Percentiles rank a stretch among this genome's conserved stretches.
These are phyloP conservation scores for Chrysina gloriosa DNA, from an alignment of 2,888 invertebrate genomes.

Conservation along the genomic window DNA sequence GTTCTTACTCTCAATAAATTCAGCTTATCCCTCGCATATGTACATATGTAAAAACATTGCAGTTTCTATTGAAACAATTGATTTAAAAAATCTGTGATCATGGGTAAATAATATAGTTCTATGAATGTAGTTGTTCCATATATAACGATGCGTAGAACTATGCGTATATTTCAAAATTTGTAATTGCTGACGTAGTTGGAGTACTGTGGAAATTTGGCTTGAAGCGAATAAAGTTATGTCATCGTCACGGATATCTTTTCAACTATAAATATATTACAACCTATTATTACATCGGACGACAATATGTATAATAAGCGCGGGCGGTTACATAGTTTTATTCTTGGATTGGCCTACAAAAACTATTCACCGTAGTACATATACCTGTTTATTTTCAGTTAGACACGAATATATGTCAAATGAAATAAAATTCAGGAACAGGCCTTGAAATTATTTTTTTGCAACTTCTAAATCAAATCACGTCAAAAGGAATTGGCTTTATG, in stretches of 20 bases:
- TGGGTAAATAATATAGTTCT: too few species aligned
- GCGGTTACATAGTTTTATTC: slow-evolving; percentile 21
- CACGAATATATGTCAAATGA: slow-evolving; percentile 13
- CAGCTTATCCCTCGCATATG: too few species aligned
- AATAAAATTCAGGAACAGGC: slow-evolving; percentile 18
- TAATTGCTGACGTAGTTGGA: not conserved
- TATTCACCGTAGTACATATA: not conserved
- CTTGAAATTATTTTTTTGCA: slow-evolving; percentile 16
- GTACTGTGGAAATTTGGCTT: not conserved
- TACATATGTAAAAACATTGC: too few species aligned
- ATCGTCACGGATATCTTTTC: slow-evolving; percentile 12
- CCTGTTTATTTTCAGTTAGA: slow-evolving; percentile 13
- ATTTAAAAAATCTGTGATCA: too few species aligned
- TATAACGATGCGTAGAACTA: not conserved
- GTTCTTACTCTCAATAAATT: too few species aligned
- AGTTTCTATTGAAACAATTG: too few species aligned
- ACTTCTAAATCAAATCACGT: not conserved
- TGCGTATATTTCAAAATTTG: not conserved
- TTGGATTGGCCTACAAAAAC: not conserved
- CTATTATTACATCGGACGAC: slow-evolving; percentile 4
- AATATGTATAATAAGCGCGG: slow-evolving; percentile 29
- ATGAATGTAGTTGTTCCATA: not conserved
- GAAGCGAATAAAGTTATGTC: slow-evolving; percentile 11
- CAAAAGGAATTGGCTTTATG: not conserved
- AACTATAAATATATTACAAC: not conserved